Conservation (phyloP, 2,113 vertebrate genomes). For the Megalops atlanticus region DNA sequence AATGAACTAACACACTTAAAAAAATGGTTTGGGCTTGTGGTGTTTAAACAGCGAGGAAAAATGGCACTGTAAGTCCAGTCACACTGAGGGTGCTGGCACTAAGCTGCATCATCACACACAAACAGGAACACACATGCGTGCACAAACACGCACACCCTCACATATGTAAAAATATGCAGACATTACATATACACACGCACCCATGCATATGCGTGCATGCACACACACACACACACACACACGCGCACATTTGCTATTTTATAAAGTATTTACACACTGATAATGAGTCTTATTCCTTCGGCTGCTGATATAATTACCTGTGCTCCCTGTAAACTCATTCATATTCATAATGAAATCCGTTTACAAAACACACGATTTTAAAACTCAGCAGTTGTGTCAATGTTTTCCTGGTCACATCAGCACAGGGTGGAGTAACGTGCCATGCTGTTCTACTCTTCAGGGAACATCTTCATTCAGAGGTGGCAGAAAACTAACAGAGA, state of each 20-base stretch:
- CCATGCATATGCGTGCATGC: not conserved
- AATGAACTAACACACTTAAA: no score
- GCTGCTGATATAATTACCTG: not conserved
- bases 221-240: not conserved
- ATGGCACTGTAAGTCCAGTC: no score
- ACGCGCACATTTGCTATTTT: not conserved
- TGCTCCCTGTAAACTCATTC: not conserved
- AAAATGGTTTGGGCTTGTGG: no score
- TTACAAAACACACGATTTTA: not conserved
- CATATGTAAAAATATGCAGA: no score
- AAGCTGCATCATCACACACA: no score
- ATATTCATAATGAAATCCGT: not conserved
- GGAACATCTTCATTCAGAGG: not conserved
- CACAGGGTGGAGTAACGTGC: not conserved
- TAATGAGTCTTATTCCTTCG: not conserved
- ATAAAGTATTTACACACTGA: not conserved
- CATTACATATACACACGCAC: not conserved
- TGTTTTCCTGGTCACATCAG: no score
- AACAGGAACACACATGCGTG: no score
- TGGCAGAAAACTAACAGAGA: not conserved
- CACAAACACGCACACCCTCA: not conserved
- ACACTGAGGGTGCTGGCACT: no score
- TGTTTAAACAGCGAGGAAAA: no score
- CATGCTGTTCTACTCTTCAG: no score
- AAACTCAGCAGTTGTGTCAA: not conserved